Percentiles rank a stretch among this genome's conserved stretches.
These are phyloP conservation scores for Microctenopoma stevenorrisi DNA, from an alignment of 2,797 vertebrate species.

Conservation along the genomic window DNA sequence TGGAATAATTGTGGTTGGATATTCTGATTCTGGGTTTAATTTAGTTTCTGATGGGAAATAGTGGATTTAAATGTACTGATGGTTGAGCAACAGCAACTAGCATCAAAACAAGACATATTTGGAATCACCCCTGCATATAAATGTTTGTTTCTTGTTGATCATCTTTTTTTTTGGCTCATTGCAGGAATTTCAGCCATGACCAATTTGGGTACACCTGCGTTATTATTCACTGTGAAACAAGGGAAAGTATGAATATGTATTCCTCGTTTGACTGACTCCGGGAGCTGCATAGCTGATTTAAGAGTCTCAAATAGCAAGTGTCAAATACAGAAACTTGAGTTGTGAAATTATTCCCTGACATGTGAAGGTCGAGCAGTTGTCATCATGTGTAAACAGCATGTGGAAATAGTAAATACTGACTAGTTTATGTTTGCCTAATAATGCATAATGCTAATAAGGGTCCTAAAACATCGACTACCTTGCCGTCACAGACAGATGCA, in stretches of 20 bases:
- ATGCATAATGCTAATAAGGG: slow-evolving; percentile 1
- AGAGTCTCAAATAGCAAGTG: not conserved
- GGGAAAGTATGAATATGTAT: slow-evolving; percentile 40
- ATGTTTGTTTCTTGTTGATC: slow-evolving; percentile 11
- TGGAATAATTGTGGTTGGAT: slow-evolving; percentile 25
- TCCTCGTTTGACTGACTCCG: not conserved
- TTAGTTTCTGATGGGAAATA: slow-evolving; percentile 21
- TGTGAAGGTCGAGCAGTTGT: not conserved
- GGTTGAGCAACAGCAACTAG: slow-evolving; percentile 16
- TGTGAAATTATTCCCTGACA: not conserved
- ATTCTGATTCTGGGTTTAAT: slow-evolving; percentile 23
- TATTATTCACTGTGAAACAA: slow-evolving; percentile 20
- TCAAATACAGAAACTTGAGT: not conserved
- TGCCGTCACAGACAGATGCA: slow-evolving; percentile 34
- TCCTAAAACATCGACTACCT: slow-evolving; percentile 21
- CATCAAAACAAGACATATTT: slow-evolving; percentile 13
- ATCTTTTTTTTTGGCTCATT: not conserved
- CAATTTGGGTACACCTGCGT: slow-evolving; percentile 26
- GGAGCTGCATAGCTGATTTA: slow-evolving; percentile 5
- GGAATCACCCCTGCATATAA: not conserved
- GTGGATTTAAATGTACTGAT: slow-evolving; percentile 26
- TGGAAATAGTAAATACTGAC: not conserved
- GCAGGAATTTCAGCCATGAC: slow-evolving; percentile 2
- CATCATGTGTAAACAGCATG: not conserved
- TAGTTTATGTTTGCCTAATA: not conserved